These are phyloP conservation scores for Eupeodes corollae DNA, from an alignment of 1,140 invertebrate genomes.

Conservation along the genomic window DNA sequence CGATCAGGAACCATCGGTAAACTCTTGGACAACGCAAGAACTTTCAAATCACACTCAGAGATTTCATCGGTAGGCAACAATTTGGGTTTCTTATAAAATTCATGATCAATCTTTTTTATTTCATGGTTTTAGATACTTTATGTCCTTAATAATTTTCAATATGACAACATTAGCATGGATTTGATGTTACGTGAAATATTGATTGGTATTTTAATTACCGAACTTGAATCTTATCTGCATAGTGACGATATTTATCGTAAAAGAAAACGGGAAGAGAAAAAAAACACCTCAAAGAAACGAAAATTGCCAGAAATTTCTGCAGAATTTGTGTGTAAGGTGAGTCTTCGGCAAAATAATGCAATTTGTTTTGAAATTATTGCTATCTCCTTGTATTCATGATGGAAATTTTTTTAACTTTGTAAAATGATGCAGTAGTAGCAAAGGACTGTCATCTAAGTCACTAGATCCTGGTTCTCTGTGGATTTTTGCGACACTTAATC, in stretches of 20 bases:
- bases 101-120: not conserved
- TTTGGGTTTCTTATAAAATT: too few species aligned
- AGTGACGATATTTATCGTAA: constrained; percentile 31
- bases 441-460: too few species aligned
- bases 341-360: too few species aligned
- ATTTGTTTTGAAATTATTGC: too few species aligned
- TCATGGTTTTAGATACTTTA: constrained; percentile 21
- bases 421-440: too few species aligned
- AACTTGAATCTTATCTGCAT: constrained; percentile 26
- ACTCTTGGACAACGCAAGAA: constrained; percentile 26
- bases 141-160: constrained; percentile 33
- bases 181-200: constrained; percentile 27
- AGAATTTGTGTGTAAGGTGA: constrained; percentile 25
- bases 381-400: too few species aligned
- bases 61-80: constrained; percentile 24
- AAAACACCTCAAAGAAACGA: constrained; percentile 24
- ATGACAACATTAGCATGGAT: constrained; percentile 35
- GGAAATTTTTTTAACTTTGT: too few species aligned
- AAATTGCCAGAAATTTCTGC: constrained; percentile 20
- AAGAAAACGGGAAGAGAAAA: constrained; percentile 26
- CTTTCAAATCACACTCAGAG: constrained; percentile 24
- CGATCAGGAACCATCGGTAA: constrained; percentile 28
- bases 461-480: too few species aligned
- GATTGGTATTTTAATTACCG: constrained; percentile 24
- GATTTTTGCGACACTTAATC: too few species aligned